These are phyloP conservation scores for Thunnus maccoyii DNA, from an alignment of 2,113 vertebrate species.

Conservation along the genomic window DNA sequence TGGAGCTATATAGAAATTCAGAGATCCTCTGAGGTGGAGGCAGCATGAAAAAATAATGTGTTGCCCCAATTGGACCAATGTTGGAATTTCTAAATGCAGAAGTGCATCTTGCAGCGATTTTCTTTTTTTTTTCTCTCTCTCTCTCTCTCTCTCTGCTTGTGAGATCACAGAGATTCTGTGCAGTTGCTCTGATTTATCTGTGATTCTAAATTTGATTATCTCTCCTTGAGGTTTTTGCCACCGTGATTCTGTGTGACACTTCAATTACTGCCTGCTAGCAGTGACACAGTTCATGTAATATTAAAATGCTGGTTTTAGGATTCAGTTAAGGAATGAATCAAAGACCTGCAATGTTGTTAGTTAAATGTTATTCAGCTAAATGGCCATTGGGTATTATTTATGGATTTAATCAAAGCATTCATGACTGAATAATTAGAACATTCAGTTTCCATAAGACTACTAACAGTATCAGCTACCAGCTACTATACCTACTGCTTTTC, in stretches of 20 bases:
- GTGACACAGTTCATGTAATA: slow-evolving; percentile 27
- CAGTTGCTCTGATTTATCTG: slow-evolving; percentile 24
- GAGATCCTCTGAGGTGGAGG: slow-evolving; percentile 49
- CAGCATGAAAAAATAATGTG: slow-evolving; percentile 44
- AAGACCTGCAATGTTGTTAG: not conserved
- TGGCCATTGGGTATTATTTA: not conserved
- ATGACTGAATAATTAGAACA: not conserved
- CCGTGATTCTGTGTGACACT: slow-evolving; percentile 31
- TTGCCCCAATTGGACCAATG: slow-evolving; percentile 42
- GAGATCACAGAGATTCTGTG: slow-evolving; percentile 33
- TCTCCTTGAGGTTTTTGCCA: slow-evolving; percentile 46
- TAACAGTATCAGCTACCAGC: not conserved
- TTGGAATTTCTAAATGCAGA: slow-evolving; percentile 39
- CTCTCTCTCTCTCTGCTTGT: not conserved
- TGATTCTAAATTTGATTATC: slow-evolving; percentile 39
- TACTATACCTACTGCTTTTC: not conserved
- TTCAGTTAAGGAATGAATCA: slow-evolving; percentile 15
- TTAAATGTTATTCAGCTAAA: slow-evolving; percentile 2
- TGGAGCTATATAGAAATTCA: slow-evolving; percentile 43
- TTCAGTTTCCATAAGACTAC: not conserved
- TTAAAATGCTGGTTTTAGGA: slow-evolving; percentile 42
- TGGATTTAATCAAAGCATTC: slow-evolving; percentile 6
- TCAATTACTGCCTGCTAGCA: slow-evolving; percentile 32
- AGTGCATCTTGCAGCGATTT: slow-evolving; percentile 21
- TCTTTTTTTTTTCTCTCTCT: not conserved